Evolutionary conservation across 2,797 vertebrate genomes (phyloP).

Genomic region (Echeneis naucrates): DNA sequence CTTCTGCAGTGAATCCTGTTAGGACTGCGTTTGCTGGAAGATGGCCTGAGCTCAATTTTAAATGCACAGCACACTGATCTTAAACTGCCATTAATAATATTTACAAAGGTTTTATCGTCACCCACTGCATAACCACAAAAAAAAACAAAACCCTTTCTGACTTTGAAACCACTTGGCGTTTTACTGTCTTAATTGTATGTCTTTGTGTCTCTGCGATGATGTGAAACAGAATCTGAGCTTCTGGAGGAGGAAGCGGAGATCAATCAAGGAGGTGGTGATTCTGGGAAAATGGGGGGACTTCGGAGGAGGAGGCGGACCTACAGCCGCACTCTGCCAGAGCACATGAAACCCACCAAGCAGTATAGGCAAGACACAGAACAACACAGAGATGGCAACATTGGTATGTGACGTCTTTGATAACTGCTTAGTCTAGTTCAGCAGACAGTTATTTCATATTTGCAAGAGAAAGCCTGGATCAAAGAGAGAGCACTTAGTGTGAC

Average conservation of each 20-base stretch:
- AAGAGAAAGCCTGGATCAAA: not conserved
- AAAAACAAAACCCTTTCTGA: not conserved
- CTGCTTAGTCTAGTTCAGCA: not conserved
- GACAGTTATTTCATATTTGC: not conserved
- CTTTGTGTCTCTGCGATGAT: not conserved
- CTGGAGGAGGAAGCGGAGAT: constrained; percentile 90
- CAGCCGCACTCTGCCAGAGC: constrained; percentile 85
- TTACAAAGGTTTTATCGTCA: constrained; percentile 2
- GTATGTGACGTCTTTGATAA: constrained; percentile 50
- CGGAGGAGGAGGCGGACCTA: constrained; percentile 89
- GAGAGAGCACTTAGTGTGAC: not conserved
- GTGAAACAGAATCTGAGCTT: constrained; percentile 88
- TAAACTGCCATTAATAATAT: constrained; percentile 8
- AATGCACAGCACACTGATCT: not conserved
- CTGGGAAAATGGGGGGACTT: constrained; percentile 85
- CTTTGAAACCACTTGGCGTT: not conserved
- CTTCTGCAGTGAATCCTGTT: constrained; percentile 23
- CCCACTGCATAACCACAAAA: not conserved
- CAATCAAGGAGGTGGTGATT: constrained; percentile 87
- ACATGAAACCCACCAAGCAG: constrained; percentile 84
- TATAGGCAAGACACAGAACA: constrained; percentile 79
- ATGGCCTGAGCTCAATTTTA: not conserved
- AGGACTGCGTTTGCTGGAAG: constrained; percentile 23
- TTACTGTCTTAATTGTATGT: not conserved
- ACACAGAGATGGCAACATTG: constrained; percentile 67